Conservation (phyloP, 2,797 vertebrate species). For the Rhynchotus rufescens region DNA sequence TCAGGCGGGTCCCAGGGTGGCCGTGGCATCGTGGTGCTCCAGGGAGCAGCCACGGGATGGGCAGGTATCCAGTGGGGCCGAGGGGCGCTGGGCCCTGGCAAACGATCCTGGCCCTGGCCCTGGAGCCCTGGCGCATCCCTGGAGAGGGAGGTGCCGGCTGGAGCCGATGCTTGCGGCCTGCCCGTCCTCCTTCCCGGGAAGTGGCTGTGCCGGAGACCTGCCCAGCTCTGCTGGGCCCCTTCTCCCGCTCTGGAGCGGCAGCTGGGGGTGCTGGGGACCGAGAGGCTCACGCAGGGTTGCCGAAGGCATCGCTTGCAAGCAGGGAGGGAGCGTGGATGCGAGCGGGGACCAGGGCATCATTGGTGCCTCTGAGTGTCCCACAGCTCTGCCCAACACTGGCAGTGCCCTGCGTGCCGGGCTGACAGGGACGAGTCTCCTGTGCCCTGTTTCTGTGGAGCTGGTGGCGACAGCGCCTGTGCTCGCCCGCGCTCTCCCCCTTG, state of each 20-base stretch:
- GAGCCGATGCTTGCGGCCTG: background rate
- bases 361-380: background rate
- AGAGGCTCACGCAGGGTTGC: background rate
- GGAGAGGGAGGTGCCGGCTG: background rate
- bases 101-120: background rate
- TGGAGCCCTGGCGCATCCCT: background rate
- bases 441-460: background rate
- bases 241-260: background rate
- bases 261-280: background rate
- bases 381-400: background rate
- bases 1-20: background rate
- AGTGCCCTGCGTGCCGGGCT: background rate
- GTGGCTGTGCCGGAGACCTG: background rate
- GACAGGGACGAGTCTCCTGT: background rate
- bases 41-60: background rate
- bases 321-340: background rate
- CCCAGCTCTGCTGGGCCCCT: background rate
- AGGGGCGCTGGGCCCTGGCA: background rate
- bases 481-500: background rate
- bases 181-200: background rate
- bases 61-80: background rate
- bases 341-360: background rate
- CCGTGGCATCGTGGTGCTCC: background rate
- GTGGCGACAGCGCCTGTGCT: too few relatives aligned
- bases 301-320: background rate